Evolutionary conservation across 2,113 vertebrate genomes (phyloP).

Genomic region (Anarhynchus alexandrinus): DNA sequence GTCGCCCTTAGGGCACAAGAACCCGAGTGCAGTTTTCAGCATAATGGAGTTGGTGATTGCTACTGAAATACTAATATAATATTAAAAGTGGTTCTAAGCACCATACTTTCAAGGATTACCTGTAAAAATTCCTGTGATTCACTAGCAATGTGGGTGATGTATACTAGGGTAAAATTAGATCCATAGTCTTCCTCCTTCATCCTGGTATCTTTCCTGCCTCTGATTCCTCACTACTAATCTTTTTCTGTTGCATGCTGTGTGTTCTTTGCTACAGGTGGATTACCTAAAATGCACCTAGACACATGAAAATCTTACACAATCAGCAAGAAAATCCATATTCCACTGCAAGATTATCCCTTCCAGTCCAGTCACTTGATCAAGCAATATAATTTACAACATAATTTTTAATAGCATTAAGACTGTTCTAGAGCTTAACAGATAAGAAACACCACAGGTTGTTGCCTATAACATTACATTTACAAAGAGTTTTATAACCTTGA

Average conservation of each 20-base stretch:
- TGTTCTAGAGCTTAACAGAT: neutral
- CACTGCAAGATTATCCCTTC: neutral
- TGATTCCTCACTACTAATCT: neutral
- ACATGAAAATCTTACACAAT: neutral
- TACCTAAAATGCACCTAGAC: neutral
- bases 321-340: neutral
- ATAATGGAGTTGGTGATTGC: neutral
- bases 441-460: neutral
- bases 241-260: neutral
- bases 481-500: neutral
- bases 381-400: neutral
- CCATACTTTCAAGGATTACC: neutral
- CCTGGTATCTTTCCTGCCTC: neutral
- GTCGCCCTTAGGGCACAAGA: rapidly evolving
- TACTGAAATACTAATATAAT: neutral
- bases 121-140: neutral
- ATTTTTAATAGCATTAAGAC: neutral
- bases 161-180: neutral
- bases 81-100: neutral
- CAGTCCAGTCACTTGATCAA: neutral
- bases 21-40: neutral
- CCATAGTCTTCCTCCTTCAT: neutral
- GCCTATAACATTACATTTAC: neutral
- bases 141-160: neutral
- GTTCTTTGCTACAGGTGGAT: neutral